Percentiles rank a stretch among this genome's conserved stretches.
Conservation (phyloP, 2,113 vertebrate species). For the Hyla sarda region DNA sequence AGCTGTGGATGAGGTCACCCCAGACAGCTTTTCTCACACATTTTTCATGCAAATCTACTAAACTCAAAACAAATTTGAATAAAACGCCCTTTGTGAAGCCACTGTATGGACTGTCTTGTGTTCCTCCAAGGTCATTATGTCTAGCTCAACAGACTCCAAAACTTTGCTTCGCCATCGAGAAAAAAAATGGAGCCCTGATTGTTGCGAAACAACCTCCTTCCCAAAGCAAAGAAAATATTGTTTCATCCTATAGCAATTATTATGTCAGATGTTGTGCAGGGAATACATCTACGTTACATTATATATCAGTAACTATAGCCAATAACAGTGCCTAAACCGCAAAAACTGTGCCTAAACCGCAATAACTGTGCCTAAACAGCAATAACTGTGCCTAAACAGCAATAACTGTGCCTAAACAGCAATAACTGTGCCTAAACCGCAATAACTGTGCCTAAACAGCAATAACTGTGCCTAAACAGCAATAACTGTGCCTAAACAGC, state of each 20-base stretch:
- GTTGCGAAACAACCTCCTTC: conserved; percentile 12
- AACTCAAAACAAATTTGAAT: conserved; percentile 88
- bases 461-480: too few relatives aligned
- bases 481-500: too few relatives aligned
- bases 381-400: too few relatives aligned
- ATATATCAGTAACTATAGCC: neutral
- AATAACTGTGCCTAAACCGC: too few relatives aligned
- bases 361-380: too few relatives aligned
- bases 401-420: too few relatives aligned
- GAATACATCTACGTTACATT: neutral
- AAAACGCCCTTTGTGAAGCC: conserved; percentile 80
- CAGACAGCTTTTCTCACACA: conserved; percentile 85
- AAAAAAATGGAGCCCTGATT: conserved; percentile 51
- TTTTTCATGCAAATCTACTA: conserved; percentile 87
- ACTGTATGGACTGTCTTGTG: conserved; percentile 66
- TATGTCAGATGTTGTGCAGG: neutral
- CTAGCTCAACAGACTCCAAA: conserved; percentile 63
- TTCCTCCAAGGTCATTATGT: conserved; percentile 68
- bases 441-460: too few relatives aligned
- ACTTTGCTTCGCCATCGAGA: conserved; percentile 63
- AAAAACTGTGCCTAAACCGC: too few relatives aligned
- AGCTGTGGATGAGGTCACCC: conserved; percentile 86
- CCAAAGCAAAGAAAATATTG: conserved; percentile 49
- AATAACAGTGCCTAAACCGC: too few relatives aligned
- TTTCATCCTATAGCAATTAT: conserved; percentile 6